Base-by-base conservation (phyloP, 2,797 vertebrate genomes). In the Natrix natrix region DNA sequence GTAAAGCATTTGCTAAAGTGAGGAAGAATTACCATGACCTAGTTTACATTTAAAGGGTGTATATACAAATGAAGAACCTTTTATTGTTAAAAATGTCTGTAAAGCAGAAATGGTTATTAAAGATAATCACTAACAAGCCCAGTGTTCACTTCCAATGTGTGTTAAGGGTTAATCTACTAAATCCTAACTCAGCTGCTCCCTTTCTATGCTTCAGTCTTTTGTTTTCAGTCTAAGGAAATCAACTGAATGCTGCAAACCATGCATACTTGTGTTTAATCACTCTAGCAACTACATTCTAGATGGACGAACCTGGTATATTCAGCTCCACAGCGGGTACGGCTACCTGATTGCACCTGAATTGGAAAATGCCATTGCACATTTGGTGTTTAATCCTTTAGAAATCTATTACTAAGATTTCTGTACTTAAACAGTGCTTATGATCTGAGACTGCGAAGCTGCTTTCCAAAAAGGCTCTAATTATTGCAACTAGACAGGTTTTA, bases 361-460 rank as follows among this genome's bases (percentile, higher is more conserved):
- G 61, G 66, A 88, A 78, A 83, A 87, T 59, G 32, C 17, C 86
- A 57, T 92, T 66, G 78, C 52, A 66, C 66, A 24, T 92, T 92
- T 87, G 55, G 63, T 78, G n/a, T 88, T 94, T 74, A 87, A 88
- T 88, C 91, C 83, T 88, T 90, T 88, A 78, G 83, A 88, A 93
- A 88, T 61, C 83, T 92, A 56, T 83, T 37, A 88, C 56, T 57
- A 66, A 54, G 63, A 6, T 57, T 74, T 83, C 74, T 88, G 28
- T 28, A 86, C 88, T 88, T 91, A 92, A 69, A 88, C 22, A 86
- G 91, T 13, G 60, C 57, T 59, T 94, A 83, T 91, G 66, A 94
- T 91, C 89, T 91, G 43, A 55, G 26, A 89, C 66, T 88, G n/a
- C 88, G 86, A 91, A 88, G 66, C 20, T 57, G 26, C 54, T 94